phyloP scores from a whole-genome alignment of 2,888 invertebrate genomes.

The Epistrophe grossulariae region DNA sequence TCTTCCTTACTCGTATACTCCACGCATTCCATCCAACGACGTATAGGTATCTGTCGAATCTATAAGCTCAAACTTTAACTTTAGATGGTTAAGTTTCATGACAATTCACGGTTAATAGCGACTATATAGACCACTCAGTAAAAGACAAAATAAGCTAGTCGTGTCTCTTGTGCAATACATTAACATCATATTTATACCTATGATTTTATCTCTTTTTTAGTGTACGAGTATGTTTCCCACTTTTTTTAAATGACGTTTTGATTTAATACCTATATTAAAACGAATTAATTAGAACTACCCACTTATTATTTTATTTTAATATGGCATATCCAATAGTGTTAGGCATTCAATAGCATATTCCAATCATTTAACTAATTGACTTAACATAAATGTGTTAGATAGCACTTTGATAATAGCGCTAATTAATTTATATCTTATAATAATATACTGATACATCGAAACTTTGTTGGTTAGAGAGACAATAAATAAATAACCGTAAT shows the following conservation, averaged over 20 bases:
- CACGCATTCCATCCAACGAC: too few relatives aligned
- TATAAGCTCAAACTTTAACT: too few relatives aligned
- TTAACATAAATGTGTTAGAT: slow-evolving; percentile 1
- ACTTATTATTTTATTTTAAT: neutral
- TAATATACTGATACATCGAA: neutral
- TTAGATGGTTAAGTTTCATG: too few relatives aligned
- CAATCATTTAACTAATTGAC: neutral
- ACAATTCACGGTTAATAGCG: too few relatives aligned
- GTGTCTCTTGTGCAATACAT: too few relatives aligned
- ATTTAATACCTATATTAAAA: neutral
- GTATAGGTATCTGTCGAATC: too few relatives aligned
- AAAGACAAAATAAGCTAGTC: too few relatives aligned
- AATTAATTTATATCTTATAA: neutral
- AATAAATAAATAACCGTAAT: neutral
- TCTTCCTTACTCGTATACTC: too few relatives aligned
- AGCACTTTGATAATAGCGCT: neutral
- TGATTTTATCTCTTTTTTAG: neutral
- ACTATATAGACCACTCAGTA: too few relatives aligned
- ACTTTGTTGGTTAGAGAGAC: neutral
- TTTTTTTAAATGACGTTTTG: neutral
- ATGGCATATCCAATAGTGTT: neutral
- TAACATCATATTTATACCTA: too few relatives aligned
- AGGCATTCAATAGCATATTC: too few relatives aligned
- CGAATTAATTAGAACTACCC: neutral
- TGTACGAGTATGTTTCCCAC: neutral